Conservation (phyloP, 2,113 vertebrate genomes). For the Gymnogyps californianus region DNA sequence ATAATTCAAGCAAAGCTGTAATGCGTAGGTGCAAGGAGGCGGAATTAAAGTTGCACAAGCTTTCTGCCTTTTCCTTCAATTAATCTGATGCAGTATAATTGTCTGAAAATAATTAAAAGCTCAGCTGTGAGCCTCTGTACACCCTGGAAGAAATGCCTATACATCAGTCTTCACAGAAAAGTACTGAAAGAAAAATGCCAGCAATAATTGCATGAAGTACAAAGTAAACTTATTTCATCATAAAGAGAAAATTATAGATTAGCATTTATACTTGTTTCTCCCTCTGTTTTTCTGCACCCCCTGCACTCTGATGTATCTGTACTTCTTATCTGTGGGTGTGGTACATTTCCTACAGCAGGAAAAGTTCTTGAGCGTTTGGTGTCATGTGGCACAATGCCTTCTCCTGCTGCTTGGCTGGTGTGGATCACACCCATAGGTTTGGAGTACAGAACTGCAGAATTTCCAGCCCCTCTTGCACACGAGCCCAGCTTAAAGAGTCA, state of each 20-base stretch:
- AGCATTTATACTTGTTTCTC: background rate
- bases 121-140: background rate
- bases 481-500: background rate
- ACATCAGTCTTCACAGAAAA: background rate
- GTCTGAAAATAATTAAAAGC: background rate
- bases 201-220: background rate
- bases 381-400: background rate
- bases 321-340: background rate
- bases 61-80: background rate
- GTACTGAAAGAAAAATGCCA: background rate
- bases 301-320: background rate
- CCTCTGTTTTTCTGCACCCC: background rate
- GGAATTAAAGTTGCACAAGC: background rate
- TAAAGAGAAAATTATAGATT: background rate
- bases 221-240: background rate
- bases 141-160: background rate
- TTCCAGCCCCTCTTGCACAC: background rate
- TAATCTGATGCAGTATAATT: background rate
- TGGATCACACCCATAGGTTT: background rate
- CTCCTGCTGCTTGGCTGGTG: background rate
- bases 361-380: background rate
- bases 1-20: background rate
- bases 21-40: background rate
- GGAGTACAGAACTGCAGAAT: background rate
- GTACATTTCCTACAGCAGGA: background rate